A percentile compares a stretch with the other conserved stretches of the same genome.
phyloP scores from a whole-genome alignment of 2,113 vertebrate genomes.

The Tricholaema leucomelas region DNA sequence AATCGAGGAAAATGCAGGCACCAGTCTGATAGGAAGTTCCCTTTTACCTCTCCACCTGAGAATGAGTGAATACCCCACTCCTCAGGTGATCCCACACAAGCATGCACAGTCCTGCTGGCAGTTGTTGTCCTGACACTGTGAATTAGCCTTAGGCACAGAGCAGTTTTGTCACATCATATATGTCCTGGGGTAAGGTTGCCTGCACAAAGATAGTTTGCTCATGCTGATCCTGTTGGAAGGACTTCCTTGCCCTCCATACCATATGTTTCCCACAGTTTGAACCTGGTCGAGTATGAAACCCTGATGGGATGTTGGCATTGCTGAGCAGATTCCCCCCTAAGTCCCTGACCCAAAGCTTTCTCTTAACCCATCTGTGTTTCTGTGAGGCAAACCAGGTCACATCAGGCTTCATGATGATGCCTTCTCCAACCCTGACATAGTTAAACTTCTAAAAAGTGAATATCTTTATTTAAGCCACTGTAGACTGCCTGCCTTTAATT shows the following conservation, averaged over 20 bases:
- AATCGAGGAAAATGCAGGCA: neutral
- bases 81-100: neutral
- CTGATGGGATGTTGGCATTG: neutral
- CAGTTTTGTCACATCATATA: neutral
- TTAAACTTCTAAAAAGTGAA: neutral
- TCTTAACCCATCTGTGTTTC: neutral
- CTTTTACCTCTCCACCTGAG: neutral
- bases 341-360: neutral
- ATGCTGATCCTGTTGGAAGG: neutral
- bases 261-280: neutral
- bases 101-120: fast-evolving
- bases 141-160: neutral
- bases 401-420: neutral
- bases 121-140: neutral
- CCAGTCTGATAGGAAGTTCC: neutral
- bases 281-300: neutral
- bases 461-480: neutral
- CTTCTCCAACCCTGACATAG: neutral
- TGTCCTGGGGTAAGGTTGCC: neutral
- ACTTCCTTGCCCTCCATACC: neutral
- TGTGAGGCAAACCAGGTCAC: neutral
- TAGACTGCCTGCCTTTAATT: neutral
- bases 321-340: neutral
- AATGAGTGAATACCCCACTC: no score
- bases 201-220: neutral